Evolutionary conservation across 1,140 invertebrate genomes (phyloP), one percentile per base, ranked within the genome.

Genomic region (Steinernema feltiae): DNA sequence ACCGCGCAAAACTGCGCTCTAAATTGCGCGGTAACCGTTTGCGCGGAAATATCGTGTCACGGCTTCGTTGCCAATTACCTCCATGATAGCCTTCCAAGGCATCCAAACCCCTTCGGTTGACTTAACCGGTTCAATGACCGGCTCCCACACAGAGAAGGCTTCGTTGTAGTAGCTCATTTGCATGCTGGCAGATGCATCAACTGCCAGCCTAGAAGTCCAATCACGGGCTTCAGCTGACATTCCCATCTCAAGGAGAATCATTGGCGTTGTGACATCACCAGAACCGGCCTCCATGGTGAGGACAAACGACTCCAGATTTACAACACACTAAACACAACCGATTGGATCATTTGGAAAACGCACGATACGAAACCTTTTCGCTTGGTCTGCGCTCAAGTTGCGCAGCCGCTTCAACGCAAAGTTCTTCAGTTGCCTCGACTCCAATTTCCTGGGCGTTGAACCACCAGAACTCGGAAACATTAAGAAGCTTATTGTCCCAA

Each of bases 91-190:
- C 87, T 94, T 92, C 94, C 94, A 97, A 0, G 92, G 91, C 53
- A 90, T 87, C 80, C 90, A 90, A 78, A 82, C 74, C 1, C 89
- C 87, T 74, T 76, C 75, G 0, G 82, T 71, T 1, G 89, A 88
- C 84, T 93, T 90, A 29, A 96, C 91, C 0, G 94, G 93, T 87
- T 99, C 97, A 27, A 99, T 91, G 0, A 99, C 88, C 0, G 95
- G 95, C 88, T 99, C 97, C 97, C 97, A 99, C 32, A 96, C 89
- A 27, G 93, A 93, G 35, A 94, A 88, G 21, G 90, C 88, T 82
- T 93, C 93, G 87, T 99, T 99, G 85, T 94, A 98, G 88, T 97
- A 98, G 2, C 92, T 92, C 87, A 94, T 91, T 87, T 93, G 91
- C 77, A 97, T 84, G 24, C 90, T 91, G 48, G 95, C 89, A 12